Conservation (phyloP, 2,113 vertebrate species). For the Lagopus leucura region DNA sequence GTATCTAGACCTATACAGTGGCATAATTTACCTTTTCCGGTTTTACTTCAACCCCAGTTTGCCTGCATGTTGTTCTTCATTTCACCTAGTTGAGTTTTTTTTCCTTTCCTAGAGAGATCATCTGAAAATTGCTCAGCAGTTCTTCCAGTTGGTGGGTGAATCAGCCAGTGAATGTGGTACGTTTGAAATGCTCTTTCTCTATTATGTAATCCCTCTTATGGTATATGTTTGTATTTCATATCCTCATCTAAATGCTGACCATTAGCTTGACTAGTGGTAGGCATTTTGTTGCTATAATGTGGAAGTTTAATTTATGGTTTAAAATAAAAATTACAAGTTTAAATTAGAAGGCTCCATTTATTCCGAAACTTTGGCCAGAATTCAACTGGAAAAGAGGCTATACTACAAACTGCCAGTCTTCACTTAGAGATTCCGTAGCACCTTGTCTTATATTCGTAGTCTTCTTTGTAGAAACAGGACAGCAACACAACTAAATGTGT, state of each 20-base stretch:
- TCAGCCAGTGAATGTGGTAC: slow-evolving; percentile 97
- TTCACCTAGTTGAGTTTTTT: background rate
- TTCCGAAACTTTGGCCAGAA: background rate
- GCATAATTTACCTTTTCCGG: background rate
- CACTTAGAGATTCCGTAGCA: background rate
- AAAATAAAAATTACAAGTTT: background rate
- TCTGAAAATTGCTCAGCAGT: slow-evolving; percentile 95
- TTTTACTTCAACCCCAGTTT: background rate
- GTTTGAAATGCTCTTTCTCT: slow-evolving; percentile 33
- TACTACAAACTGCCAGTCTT: background rate
- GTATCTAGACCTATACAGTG: background rate
- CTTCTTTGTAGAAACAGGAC: background rate
- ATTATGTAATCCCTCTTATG: background rate
- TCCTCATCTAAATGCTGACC: background rate
- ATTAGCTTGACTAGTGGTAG: background rate
- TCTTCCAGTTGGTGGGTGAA: slow-evolving; percentile 96
- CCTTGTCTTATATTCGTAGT: background rate
- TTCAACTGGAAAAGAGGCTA: background rate
- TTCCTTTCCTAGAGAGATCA: slow-evolving; percentile 87
- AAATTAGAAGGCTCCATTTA: background rate
- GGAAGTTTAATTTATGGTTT: background rate
- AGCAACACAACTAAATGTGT: background rate
- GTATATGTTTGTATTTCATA: background rate
- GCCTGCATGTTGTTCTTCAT: background rate
- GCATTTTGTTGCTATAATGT: background rate